Evolutionary conservation across 2,888 invertebrate genomes (phyloP).

Genomic region (Phyllotreta striolata): DNA sequence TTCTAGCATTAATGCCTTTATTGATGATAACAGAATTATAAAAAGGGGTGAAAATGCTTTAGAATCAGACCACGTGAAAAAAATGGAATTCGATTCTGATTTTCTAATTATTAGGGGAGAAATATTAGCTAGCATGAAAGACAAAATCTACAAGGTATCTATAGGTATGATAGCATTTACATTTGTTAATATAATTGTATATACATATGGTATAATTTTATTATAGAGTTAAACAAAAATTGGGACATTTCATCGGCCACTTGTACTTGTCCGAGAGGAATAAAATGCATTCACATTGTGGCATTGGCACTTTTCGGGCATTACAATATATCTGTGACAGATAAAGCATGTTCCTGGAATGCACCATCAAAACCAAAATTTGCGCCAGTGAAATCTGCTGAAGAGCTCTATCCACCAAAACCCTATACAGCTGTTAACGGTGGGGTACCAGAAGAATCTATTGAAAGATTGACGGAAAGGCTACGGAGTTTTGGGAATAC

Average conservation of each 20-base stretch:
- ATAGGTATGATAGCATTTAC: background rate
- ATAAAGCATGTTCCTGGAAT: constrained; percentile 2
- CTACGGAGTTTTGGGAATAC: constrained; percentile 15
- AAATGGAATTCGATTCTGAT: constrained; percentile 9
- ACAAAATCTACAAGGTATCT: background rate
- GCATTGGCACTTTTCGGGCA: constrained; percentile 13
- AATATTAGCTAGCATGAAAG: constrained; percentile 23
- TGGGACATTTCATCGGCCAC: background rate
- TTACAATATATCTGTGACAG: constrained; percentile 12
- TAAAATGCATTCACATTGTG: constrained; percentile 17
- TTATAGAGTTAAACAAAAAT: background rate
- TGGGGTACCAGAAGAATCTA: constrained; percentile 1
- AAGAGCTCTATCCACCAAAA: constrained; percentile 26
- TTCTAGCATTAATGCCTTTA: no score
- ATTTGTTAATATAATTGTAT: background rate
- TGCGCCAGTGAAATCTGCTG: constrained; percentile 19
- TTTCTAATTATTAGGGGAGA: constrained; percentile 7
- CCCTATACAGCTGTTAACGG: constrained; percentile 2
- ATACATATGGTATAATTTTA: background rate
- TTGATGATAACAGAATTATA: no score
- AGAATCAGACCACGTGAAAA: constrained; percentile 23
- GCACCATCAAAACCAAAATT: constrained; percentile 13
- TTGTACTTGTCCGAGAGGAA: constrained; percentile 18
- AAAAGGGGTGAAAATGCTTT: no score
- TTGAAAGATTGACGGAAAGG: background rate